Evolutionary conservation across 1,140 invertebrate species (phyloP), one percentile per base, ranked within the genome.

Genomic region (Meloidogyne exigua): DNA sequence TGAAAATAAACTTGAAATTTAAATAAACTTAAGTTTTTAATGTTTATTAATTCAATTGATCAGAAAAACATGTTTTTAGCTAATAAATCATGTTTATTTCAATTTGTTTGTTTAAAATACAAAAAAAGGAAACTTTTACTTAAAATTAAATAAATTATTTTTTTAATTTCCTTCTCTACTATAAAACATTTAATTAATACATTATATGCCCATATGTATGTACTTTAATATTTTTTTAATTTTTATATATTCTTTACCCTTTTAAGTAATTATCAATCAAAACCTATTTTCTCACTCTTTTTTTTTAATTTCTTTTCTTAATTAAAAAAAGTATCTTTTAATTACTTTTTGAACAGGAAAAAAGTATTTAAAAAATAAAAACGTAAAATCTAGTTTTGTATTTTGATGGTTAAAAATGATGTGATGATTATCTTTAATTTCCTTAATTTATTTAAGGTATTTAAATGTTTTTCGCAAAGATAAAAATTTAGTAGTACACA

Each of bases 341-440:
- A 67, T 67, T 18, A 67, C 25, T 23, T 67, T 67, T 9, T 67
- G 15, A 21, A 67, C 23, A 26, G 15, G 26, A 21, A 21, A 49
- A 49, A 49, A n/a, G n/a, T n/a, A 9, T 39, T 39, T 39, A 39
- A 39, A 57, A 57, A 57, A 57, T n/a, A 57, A n/a, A 18, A 57
- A 9, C 49, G n/a, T n/a, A 9, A 57, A 57, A 57, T 57, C 49
- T 57, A 57, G 49, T 57, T 57, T 57, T 57, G 49, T 57, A n/a
- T 57, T 57, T 57, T 57, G 49, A 57, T 57, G 49, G 49, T 57
- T n/a, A 57, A 57, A 57, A 57, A n/a, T 57, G 49, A 57, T 57
- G 49, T 57, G 49, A 57, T 57, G 13, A 57, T 57, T 49, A 57
- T 57, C 49, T 57, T n/a, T 57, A n/a, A 57, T 57, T 57, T 57